Percentiles rank a stretch among this genome's conserved stretches.
Evolutionary conservation across 2,113 vertebrate genomes (phyloP).

Genomic region (Rhinoderma darwinii): DNA sequence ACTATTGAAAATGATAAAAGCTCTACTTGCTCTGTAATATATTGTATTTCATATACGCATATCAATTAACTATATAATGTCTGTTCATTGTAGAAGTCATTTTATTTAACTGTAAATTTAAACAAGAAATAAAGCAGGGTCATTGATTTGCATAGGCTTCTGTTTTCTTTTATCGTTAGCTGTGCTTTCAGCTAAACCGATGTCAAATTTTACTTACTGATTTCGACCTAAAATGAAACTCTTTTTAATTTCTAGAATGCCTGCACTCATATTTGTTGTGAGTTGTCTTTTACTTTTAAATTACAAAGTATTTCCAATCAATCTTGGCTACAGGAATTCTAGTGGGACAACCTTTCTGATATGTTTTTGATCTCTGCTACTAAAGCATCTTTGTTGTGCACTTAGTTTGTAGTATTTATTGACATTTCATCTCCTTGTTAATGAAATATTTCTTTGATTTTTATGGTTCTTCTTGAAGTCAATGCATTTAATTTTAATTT

Average conservation of each 20-base stretch:
- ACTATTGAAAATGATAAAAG: background rate
- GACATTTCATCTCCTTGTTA: slow-evolving; percentile 50
- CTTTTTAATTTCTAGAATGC: slow-evolving; percentile 35
- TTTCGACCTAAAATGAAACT: background rate
- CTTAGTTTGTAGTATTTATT: slow-evolving; percentile 52
- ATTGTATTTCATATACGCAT: too few relatives aligned
- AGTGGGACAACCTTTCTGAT: slow-evolving; percentile 44
- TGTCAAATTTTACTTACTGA: background rate
- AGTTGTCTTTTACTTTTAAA: slow-evolving; percentile 48
- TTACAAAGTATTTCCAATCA: slow-evolving; percentile 52
- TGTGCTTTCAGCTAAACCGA: background rate
- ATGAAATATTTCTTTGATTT: slow-evolving; percentile 52
- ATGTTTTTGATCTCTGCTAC: slow-evolving; percentile 41
- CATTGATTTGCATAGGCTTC: background rate
- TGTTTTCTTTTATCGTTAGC: background rate
- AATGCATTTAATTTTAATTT: slow-evolving; percentile 32
- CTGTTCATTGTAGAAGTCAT: background rate
- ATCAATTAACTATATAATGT: background rate
- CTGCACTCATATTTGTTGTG: slow-evolving; percentile 23
- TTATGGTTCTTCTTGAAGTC: slow-evolving; percentile 30
- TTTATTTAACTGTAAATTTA: background rate
- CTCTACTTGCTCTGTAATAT: too few relatives aligned
- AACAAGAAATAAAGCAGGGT: background rate
- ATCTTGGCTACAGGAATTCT: slow-evolving; percentile 49
- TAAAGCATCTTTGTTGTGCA: slow-evolving; percentile 45